A percentile compares a stretch with the other conserved stretches of the same genome.
phyloP scores from a whole-genome alignment of 2,888 invertebrate genomes.

The Cerastoderma edule region DNA sequence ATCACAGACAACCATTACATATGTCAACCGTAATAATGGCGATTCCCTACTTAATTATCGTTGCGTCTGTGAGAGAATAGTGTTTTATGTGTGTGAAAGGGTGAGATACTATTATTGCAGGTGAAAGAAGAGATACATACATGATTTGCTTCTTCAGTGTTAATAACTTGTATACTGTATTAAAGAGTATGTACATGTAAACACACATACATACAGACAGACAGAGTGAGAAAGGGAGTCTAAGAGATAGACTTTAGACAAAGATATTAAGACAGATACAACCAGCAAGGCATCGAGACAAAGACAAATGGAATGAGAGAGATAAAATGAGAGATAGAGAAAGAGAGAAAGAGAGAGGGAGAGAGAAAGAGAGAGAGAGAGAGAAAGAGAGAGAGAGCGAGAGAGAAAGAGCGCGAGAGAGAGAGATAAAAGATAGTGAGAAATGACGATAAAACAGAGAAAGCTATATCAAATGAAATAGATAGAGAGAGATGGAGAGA shows the following conservation, averaged over 20 bases:
- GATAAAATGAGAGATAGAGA: background rate
- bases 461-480: background rate
- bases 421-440: background rate
- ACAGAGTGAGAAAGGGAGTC: conserved; percentile 3
- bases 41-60: no score
- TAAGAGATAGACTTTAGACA: no score
- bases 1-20: no score
- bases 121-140: no score
- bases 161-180: no score
- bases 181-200: no score
- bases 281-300: background rate
- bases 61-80: no score
- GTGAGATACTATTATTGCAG: no score
- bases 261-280: conserved; percentile 4
- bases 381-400: background rate
- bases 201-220: background rate
- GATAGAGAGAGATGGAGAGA: conserved; percentile 7
- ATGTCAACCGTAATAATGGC: no score
- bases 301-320: conserved; percentile 1
- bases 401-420: background rate
- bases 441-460: background rate
- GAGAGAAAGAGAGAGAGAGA: conserved; percentile 3
- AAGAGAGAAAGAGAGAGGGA: background rate
- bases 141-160: no score
- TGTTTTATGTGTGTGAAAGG: no score